Evolutionary conservation across 2,888 invertebrate genomes (phyloP), one percentile per base, ranked within the genome.

Genomic region (Agrochola macilenta): DNA sequence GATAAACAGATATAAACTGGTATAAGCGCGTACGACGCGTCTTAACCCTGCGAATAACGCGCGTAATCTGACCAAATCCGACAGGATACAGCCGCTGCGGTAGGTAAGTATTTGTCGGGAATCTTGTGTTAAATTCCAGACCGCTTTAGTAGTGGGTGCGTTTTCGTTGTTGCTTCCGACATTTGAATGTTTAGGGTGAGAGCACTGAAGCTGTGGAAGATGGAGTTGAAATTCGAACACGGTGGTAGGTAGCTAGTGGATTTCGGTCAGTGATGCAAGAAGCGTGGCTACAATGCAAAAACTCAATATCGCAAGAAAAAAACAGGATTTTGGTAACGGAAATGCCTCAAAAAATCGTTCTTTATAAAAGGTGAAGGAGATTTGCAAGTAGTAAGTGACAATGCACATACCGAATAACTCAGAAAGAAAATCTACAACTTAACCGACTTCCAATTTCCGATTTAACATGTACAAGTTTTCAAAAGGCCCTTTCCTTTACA

Each of bases 91-190:
- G 91, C 89, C 93, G 88, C 91, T 95, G 96, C 95, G 95, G 96
- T 96, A 95, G 96, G 96, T 96, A 91, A 90, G 89, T 90, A 92
- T 93, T 92, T 91, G 92, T 89, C 90, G 88, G 91, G 91, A 93
- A 93, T 93, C 92, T 90, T 87, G 85, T 82, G 86, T 88, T 87
- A 87, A 92, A 93, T 92, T 91, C 92, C 90, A 88, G 85, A 89
- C 90, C 87, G 93, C 93, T 95, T 92, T 91, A 88, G 92, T 89
- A 92, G 39, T 5, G 80, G 58, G 81, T 12, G 65, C 81, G 91
- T 92, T 85, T 85, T 68, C 94, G 83, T 88, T 93, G 84, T 87
- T 49, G 39, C 54, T 76, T 69, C 75, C 69, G 72, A 83, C 39
- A 78, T 61, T 70, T 57, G 5, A 2, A 39, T 68, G 52, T 43